Conservation (phyloP, 2,113 vertebrate genomes). For the Micronisus gabar region DNA sequence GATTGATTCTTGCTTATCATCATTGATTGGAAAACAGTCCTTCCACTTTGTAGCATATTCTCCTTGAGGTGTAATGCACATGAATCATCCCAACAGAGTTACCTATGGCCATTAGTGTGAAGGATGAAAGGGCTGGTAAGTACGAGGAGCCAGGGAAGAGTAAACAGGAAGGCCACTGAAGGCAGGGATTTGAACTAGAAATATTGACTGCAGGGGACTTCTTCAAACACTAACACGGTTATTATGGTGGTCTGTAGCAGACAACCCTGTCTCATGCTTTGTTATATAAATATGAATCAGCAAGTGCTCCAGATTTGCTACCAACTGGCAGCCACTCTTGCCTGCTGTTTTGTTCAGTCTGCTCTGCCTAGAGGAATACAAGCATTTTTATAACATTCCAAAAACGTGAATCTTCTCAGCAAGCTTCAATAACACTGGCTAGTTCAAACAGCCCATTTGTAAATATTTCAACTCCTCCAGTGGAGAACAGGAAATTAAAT, state of each 20-base stretch:
- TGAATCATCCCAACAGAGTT: not conserved
- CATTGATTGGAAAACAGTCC: not conserved
- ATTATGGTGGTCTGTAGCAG: not conserved
- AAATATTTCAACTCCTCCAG: not conserved
- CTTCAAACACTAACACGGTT: not conserved
- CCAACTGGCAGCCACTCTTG: not conserved
- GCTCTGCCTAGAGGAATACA: not conserved
- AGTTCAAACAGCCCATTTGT: not conserved
- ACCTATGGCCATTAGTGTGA: not conserved
- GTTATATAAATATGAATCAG: not conserved
- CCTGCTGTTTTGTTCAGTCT: conserved; percentile 1
- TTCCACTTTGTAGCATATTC: not conserved
- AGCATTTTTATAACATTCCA: not conserved
- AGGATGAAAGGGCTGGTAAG: not conserved
- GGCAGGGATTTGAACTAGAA: not conserved
- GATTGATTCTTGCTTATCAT: not conserved
- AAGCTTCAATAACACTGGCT: not conserved
- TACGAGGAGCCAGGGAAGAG: not conserved
- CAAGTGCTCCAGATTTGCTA: not conserved
- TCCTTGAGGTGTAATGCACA: not conserved
- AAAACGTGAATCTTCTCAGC: not conserved
- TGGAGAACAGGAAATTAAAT: not conserved
- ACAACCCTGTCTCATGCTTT: not conserved
- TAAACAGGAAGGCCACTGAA: not conserved
- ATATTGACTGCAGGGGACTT: not conserved